Evolutionary conservation across 2,113 vertebrate species (phyloP).

Genomic region (Coryphaenoides rupestris): DNA sequence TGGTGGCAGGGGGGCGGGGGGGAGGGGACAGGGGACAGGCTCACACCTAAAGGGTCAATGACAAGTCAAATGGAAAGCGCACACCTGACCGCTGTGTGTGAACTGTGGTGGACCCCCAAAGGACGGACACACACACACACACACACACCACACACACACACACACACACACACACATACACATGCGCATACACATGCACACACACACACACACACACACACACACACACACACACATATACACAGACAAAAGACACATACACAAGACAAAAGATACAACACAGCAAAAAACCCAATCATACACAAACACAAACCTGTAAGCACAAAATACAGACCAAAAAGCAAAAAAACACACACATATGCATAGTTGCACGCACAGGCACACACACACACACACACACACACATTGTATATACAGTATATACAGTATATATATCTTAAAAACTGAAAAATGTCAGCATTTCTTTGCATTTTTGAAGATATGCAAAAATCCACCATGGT

Average conservation of each 20-base stretch:
- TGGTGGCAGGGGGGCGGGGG: too few species aligned
- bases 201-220: background rate
- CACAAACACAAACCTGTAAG: too few species aligned
- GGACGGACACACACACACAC: background rate
- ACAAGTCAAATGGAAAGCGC: conserved; percentile 37
- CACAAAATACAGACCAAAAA: too few species aligned
- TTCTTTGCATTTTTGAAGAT: conserved; percentile 3
- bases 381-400: background rate
- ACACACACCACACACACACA: background rate
- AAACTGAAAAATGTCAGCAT: conserved; percentile 35
- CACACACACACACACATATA: conserved; percentile 4
- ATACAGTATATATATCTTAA: background rate
- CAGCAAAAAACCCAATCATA: too few species aligned
- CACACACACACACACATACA: conserved; percentile 5
- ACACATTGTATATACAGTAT: too few species aligned
- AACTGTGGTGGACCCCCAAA: too few species aligned
- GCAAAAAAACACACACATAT: too few species aligned
- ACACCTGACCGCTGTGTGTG: too few species aligned
- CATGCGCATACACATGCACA: conserved; percentile 2
- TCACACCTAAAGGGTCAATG: conserved; percentile 55
- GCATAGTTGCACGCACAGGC: background rate
- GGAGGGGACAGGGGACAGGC: conserved; percentile 28
- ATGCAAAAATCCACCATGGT: background rate
- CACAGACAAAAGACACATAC: conserved; percentile 5
- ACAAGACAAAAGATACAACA: background rate